Evolutionary conservation across 53 echinoderm and acorn worm species (phyloP).

Genomic region (Holothuria scabra): DNA sequence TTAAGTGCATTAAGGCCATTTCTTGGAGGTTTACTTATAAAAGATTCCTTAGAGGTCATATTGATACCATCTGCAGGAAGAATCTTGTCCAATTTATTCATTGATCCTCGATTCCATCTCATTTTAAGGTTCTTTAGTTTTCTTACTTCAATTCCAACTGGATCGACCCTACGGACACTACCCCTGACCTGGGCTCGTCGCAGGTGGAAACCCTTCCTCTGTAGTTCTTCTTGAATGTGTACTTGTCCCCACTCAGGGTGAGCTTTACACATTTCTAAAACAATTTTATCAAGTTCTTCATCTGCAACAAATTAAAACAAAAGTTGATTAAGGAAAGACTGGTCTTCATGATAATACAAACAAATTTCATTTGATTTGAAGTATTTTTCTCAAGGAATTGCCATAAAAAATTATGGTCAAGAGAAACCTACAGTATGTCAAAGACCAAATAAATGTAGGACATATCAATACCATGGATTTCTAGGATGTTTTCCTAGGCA

Average conservation of each 20-base stretch:
- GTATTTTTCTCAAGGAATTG: no score
- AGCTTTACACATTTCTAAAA: conserved; percentile 18
- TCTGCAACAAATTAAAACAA: neutral
- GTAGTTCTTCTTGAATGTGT: conserved; percentile 14
- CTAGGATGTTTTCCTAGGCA: no score
- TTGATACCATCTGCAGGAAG: conserved; percentile 39
- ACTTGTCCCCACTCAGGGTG: conserved; percentile 43
- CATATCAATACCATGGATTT: no score
- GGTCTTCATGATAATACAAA: no score
- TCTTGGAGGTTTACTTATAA: conserved; percentile 24
- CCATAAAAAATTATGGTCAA: no score
- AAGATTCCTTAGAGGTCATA: conserved; percentile 35
- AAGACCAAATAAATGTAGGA: no score
- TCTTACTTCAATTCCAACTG: conserved; percentile 29
- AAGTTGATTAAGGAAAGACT: neutral
- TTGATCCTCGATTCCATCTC: conserved; percentile 34
- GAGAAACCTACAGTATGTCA: no score
- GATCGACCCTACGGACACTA: conserved; percentile 38
- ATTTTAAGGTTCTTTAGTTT: conserved; percentile 14
- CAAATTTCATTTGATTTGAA: no score
- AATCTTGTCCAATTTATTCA: conserved; percentile 26
- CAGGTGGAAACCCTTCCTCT: conserved; percentile 1
- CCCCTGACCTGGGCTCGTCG: conserved; percentile 26
- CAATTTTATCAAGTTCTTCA: conserved; percentile 25
- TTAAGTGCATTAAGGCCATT: conserved; percentile 30